phyloP scores from a whole-genome alignment of 2,888 invertebrate genomes.

The Dermolepida albohirtum region DNA sequence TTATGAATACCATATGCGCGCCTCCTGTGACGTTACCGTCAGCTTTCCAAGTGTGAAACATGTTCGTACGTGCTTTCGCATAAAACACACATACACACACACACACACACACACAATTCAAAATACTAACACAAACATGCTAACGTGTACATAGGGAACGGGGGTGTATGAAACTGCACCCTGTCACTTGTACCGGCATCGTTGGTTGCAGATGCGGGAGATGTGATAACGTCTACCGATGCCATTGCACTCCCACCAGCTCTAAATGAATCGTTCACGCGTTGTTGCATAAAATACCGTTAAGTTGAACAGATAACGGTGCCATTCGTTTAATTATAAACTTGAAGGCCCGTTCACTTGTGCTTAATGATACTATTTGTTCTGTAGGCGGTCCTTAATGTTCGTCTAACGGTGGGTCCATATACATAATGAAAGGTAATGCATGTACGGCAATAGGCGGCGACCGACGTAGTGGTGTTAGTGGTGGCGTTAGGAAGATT shows the following conservation, averaged over 20 bases:
- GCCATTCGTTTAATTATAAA: slow-evolving; percentile 16
- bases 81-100: no score
- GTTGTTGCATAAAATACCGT: slow-evolving; percentile 10
- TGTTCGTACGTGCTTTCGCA: no score
- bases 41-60: no score
- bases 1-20: slow-evolving; percentile 11
- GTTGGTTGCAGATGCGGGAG: not conserved
- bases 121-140: no score
- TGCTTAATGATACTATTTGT: no score
- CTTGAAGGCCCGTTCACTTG: not conserved
- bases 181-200: not conserved
- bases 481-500: no score
- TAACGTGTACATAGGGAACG: slow-evolving; percentile 1
- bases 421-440: no score
- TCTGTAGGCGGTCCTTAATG: no score
- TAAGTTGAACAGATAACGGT: not conserved
- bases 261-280: slow-evolving; percentile 1
- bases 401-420: no score
- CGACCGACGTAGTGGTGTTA: no score
- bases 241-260: not conserved
- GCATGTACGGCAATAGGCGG: no score
- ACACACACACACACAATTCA: not conserved
- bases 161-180: not conserved
- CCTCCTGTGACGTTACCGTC: no score
- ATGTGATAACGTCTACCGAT: slow-evolving; percentile 1